Evolutionary conservation across 2,888 invertebrate species (phyloP), one percentile per base, ranked within the genome.

Genomic region (Thera obeliscata): DNA sequence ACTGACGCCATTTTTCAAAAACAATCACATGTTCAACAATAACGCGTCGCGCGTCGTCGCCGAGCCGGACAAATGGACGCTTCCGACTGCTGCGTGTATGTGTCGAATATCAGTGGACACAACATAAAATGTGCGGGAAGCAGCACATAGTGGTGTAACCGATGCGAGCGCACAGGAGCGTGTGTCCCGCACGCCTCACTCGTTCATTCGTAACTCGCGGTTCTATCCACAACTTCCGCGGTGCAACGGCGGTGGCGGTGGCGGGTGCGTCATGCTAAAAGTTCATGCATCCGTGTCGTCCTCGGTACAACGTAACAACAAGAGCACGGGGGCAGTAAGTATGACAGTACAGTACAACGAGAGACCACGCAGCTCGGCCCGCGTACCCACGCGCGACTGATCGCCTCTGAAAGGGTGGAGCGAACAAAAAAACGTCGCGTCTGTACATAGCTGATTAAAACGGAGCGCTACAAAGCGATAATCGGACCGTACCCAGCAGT

Each of bases 401-500:
- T 89, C 87, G 87, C 88, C 84, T 79, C 85, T 85, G 86, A 88
- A 88, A 88, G 88, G 88, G 87, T 85, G 80, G 81, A 85, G 72
- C 83, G 82, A 81, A 81, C 84, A 82, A 87, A 87, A 86, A 87
- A 81, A 78, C 77, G 83, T 74, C 76, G 66, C 70, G 75, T 74
- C 81, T 78, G 80, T 80, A 83, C 83, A 82, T 80, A 84, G 85
- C 87, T 91, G 91, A 91, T 91, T 91, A 90, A 88, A 90, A 88
- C 84, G 78, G 80, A 80, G 76, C 77, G 76, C 81, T 76, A 89
- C 91, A 90, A 91, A 90, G 91, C 89, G 90, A 89, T 89, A 89
- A 88, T 85, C 87, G 87, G 89, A 88, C 86, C 90, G 87, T 85
- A 80, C 83, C 76, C 72, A 66, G 74, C 74, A 84, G 79, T 82